phyloP scores from a whole-genome alignment of 2,888 invertebrate species.

The Embidobia sp. region DNA sequence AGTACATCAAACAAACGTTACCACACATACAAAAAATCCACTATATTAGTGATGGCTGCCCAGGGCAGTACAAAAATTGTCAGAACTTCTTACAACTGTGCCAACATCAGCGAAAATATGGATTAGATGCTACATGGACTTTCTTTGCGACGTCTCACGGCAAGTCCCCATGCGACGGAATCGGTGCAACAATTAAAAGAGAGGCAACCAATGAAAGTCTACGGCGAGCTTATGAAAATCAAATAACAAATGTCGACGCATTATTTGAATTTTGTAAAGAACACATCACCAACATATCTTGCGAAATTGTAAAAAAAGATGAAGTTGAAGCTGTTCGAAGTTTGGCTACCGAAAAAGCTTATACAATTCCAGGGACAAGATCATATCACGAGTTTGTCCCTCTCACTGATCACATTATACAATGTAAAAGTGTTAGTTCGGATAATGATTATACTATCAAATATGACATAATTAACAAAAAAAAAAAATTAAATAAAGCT shows the following conservation, averaged over 20 bases:
- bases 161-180: slow-evolving; percentile 32
- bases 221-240: slow-evolving; percentile 11
- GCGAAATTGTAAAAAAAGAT: slow-evolving; percentile 4
- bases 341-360: neutral
- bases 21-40: slow-evolving; percentile 3
- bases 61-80: slow-evolving; percentile 40
- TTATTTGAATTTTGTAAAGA: slow-evolving; percentile 6
- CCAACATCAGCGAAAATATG: slow-evolving; percentile 8
- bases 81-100: slow-evolving; percentile 12
- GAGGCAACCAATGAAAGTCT: slow-evolving; percentile 25
- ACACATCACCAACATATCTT: neutral
- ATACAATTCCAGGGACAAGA: slow-evolving; percentile 15
- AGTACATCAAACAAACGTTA: slow-evolving; percentile 13
- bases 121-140: slow-evolving; percentile 4
- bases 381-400: slow-evolving; percentile 8
- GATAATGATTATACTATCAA: neutral
- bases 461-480: too few relatives aligned
- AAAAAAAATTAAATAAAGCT: too few relatives aligned
- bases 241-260: slow-evolving; percentile 6
- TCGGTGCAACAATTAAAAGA: slow-evolving; percentile 21
- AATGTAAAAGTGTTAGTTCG: slow-evolving; percentile 6
- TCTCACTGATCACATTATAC: neutral
- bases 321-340: slow-evolving; percentile 6
- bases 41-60: slow-evolving; percentile 47
- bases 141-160: slow-evolving; percentile 34